These are phyloP conservation scores for Xiphias gladius DNA, from an alignment of 2,113 vertebrate genomes.

Conservation along the genomic window DNA sequence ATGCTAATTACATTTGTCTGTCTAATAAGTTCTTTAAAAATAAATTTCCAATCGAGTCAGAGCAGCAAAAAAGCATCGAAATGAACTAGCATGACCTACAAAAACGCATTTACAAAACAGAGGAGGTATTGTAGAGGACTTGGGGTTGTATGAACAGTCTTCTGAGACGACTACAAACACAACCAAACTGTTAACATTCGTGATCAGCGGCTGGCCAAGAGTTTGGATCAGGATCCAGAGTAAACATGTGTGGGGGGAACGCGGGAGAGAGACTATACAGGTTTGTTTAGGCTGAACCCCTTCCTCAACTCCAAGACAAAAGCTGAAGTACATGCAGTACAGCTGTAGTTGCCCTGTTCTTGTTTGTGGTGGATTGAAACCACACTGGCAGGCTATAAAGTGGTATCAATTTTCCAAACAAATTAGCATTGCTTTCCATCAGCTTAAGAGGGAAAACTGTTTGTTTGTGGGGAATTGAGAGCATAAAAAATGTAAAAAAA, in stretches of 20 bases:
- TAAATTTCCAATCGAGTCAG: conserved; percentile 47
- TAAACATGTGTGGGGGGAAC: conserved; percentile 58
- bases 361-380: conserved; percentile 56
- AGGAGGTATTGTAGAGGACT: conserved; percentile 72
- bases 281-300: conserved; percentile 71
- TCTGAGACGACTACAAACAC: conserved; percentile 53
- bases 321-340: conserved; percentile 52
- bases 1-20: conserved; percentile 54
- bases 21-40: conserved; percentile 20
- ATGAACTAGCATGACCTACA: conserved; percentile 51
- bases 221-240: conserved; percentile 61
- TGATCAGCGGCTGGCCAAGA: conserved; percentile 62
- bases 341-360: conserved; percentile 48
- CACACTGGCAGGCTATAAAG: conserved; percentile 44
- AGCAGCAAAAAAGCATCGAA: conserved; percentile 61
- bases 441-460: conserved; percentile 24
- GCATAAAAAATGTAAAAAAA: conserved; percentile 23
- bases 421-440: conserved; percentile 48
- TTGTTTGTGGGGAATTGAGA: conserved; percentile 34
- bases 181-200: conserved; percentile 67
- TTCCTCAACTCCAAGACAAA: conserved; percentile 63
- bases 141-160: conserved; percentile 64
- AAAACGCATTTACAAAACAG: conserved; percentile 64
- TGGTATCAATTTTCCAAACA: conserved; percentile 64
- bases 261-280: conserved; percentile 37